These are phyloP conservation scores for Tychaedon coryphoeus DNA, from an alignment of 2,113 vertebrate genomes.

Conservation along the genomic window DNA sequence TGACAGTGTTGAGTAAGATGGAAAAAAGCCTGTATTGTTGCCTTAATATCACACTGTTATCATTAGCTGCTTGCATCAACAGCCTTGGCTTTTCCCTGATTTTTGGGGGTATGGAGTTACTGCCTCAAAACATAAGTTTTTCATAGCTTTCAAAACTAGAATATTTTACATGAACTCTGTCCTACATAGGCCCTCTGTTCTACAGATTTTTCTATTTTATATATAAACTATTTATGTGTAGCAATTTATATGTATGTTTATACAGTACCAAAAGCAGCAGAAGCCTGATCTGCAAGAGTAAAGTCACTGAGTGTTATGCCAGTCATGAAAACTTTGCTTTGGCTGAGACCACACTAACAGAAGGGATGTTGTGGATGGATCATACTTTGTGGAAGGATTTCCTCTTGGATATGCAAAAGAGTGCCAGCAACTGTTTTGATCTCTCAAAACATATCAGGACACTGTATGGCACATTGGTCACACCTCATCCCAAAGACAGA, in stretches of 20 bases:
- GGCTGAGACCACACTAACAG: neutral
- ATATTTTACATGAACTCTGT: neutral
- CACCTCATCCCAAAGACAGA: neutral
- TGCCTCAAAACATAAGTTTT: neutral
- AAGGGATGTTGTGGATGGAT: neutral
- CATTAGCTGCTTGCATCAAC: neutral
- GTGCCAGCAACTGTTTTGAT: neutral
- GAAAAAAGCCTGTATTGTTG: fast-evolving
- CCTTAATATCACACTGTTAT: neutral
- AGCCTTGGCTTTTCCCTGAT: neutral
- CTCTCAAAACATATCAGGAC: neutral
- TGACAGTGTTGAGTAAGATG: neutral
- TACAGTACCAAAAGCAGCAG: neutral
- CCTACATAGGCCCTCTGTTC: neutral
- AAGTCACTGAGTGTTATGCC: neutral
- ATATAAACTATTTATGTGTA: conserved; percentile 14
- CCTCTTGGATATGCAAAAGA: neutral
- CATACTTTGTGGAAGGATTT: neutral
- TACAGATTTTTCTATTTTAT: neutral
- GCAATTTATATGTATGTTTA: conserved; percentile 10
- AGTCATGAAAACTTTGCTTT: conserved; percentile 5
- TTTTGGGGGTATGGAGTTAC: neutral
- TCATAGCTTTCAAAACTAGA: neutral
- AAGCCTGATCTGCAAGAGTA: neutral
- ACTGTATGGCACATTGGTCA: neutral